phyloP scores from a whole-genome alignment of 2,888 invertebrate species.

The Glyphotaelius pellucidus region DNA sequence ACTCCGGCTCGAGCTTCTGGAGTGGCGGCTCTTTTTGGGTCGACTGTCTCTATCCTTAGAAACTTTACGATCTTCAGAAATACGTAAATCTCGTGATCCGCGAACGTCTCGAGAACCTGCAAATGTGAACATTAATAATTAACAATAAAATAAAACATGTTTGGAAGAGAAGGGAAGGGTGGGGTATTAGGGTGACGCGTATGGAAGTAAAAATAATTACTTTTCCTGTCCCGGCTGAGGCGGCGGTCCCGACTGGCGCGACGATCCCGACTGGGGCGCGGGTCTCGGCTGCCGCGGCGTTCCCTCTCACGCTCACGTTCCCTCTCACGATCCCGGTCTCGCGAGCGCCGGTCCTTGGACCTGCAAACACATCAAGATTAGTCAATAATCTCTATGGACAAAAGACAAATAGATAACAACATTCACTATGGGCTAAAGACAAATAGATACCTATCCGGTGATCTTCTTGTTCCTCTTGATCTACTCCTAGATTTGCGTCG shows the following conservation, averaged over 20 bases:
- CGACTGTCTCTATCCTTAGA: conserved; percentile 68
- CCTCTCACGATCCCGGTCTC: conserved; percentile 69
- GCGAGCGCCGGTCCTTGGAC: conserved; percentile 72
- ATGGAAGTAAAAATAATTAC: conserved; percentile 29
- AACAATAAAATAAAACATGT: no score
- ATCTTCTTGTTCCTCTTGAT: conserved; percentile 73
- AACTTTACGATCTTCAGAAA: conserved; percentile 69
- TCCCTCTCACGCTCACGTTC: conserved; percentile 69
- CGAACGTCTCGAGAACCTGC: conserved; percentile 62
- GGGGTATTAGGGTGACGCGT: neutral
- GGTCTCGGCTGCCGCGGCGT: conserved; percentile 66
- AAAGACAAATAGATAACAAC: no score
- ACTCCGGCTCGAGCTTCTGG: conserved; percentile 66
- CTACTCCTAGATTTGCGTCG: conserved; percentile 75
- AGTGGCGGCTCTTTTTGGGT: conserved; percentile 67
- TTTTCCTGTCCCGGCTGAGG: conserved; percentile 72
- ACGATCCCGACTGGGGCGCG: conserved; percentile 71
- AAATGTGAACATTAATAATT: conserved; percentile 25
- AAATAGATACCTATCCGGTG: conserved; percentile 73
- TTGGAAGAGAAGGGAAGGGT: neutral
- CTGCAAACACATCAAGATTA: conserved; percentile 60
- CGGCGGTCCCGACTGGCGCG: conserved; percentile 76
- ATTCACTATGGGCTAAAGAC: neutral
- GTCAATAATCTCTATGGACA: neutral
- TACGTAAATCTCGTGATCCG: conserved; percentile 70